Conservation (phyloP, 1,140 invertebrate species). For the Uloborus diversus region DNA sequence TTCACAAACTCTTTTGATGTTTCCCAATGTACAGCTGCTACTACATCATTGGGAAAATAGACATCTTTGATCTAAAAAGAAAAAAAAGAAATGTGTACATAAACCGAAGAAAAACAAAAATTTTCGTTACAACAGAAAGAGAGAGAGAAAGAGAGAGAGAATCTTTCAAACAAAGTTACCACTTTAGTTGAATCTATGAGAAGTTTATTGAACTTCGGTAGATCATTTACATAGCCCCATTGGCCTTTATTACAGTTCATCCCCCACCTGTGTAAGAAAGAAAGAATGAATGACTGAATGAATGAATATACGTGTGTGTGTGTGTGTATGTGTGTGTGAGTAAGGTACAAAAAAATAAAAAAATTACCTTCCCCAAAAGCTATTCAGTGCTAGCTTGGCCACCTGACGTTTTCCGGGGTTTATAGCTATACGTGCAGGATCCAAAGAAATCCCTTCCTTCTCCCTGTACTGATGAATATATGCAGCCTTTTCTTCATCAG, state of each 20-base stretch:
- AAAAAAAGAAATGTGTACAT: too few species aligned
- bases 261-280: background rate
- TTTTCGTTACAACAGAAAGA: too few species aligned
- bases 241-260: background rate
- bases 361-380: background rate
- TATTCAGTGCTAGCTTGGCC: conserved; percentile 5
- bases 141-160: too few species aligned
- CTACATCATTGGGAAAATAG: too few species aligned
- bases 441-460: conserved; percentile 24
- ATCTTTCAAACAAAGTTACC: too few species aligned
- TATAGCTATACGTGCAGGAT: background rate
- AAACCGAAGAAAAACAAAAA: too few species aligned
- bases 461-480: background rate
- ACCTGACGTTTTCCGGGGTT: conserved; percentile 18
- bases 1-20: too few species aligned
- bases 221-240: background rate
- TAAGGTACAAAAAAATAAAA: too few species aligned
- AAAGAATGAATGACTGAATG: background rate
- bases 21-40: too few species aligned
- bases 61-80: too few species aligned
- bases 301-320: background rate
- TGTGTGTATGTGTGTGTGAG: too few species aligned
- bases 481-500: background rate
- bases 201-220: conserved; percentile 1
- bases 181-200: background rate